Conservation (phyloP, 2,888 invertebrate genomes). For the Brenthis hecate region DNA sequence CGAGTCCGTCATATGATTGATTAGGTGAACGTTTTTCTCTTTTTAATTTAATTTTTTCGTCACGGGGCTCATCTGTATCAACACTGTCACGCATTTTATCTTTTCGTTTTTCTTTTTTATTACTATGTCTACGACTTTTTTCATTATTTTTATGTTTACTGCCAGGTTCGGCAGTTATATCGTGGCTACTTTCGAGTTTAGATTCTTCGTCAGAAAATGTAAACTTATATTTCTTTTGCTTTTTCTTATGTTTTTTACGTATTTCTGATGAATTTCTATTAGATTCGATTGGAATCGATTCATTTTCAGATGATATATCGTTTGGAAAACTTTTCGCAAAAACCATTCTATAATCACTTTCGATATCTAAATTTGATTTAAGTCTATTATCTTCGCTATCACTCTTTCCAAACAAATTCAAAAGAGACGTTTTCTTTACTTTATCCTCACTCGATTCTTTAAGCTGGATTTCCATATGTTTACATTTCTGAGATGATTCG, state of each 20-base stretch:
- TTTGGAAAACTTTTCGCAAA: conserved; percentile 60
- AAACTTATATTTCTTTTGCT: conserved; percentile 89
- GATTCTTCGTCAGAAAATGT: conserved; percentile 83
- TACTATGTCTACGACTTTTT: conserved; percentile 77
- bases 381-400: conserved; percentile 74
- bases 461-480: conserved; percentile 47
- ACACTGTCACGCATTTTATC: conserved; percentile 81
- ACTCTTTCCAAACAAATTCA: conserved; percentile 74
- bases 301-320: conserved; percentile 77
- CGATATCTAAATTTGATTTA: conserved; percentile 63
- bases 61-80: conserved; percentile 69
- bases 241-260: conserved; percentile 92
- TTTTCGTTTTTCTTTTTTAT: conserved; percentile 84
- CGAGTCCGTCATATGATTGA: conserved; percentile 52
- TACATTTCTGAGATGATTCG: conserved; percentile 55
- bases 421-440: conserved; percentile 65
- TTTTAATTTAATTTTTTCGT: conserved; percentile 83
- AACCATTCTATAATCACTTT: conserved; percentile 61
- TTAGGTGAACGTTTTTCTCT: conserved; percentile 76
- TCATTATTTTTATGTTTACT: conserved; percentile 72
- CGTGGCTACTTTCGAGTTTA: conserved; percentile 65
- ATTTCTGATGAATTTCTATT: conserved; percentile 75
- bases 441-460: conserved; percentile 58
- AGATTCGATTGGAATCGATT: conserved; percentile 57
- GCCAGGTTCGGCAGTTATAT: conserved; percentile 51